A percentile compares a stretch with the other conserved stretches of the same genome.
Evolutionary conservation across 2,888 invertebrate genomes (phyloP).

Genomic region (Lepidocyrtoides sp.): DNA sequence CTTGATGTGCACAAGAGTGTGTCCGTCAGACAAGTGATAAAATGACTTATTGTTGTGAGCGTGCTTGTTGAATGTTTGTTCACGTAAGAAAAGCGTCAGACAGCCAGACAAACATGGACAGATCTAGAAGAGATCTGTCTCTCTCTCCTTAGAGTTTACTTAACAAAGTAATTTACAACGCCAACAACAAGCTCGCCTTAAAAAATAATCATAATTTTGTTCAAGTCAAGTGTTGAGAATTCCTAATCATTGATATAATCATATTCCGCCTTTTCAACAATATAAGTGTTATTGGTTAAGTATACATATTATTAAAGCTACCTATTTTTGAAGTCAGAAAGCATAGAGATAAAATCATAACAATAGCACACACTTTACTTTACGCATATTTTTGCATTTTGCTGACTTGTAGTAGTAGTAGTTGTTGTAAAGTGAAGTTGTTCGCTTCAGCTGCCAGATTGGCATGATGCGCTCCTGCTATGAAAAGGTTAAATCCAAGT

Average conservation of each 20-base stretch:
- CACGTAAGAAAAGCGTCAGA: constrained; percentile 17
- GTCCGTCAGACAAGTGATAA: constrained; percentile 60
- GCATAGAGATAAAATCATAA: not conserved
- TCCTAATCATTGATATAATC: constrained; percentile 34
- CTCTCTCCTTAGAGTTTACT: constrained; percentile 30
- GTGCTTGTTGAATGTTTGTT: constrained; percentile 20
- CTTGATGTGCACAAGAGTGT: constrained; percentile 71
- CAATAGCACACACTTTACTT: not conserved
- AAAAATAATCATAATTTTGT: constrained; percentile 4
- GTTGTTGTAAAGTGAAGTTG: not conserved
- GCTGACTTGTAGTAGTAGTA: constrained; percentile 19
- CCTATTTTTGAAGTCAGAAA: constrained; percentile 31
- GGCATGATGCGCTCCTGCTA: constrained; percentile 77
- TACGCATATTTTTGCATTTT: constrained; percentile 37
- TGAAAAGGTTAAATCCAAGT: constrained; percentile 81
- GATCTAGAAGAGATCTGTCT: constrained; percentile 11
- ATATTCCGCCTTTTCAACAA: constrained; percentile 48
- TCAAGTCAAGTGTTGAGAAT: constrained; percentile 41
- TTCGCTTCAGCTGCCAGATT: not conserved
- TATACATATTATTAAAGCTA: constrained; percentile 6
- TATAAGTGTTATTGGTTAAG: constrained; percentile 15
- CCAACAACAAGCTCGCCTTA: constrained; percentile 33
- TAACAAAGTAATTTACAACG: constrained; percentile 48
- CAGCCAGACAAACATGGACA: not conserved
- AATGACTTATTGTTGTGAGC: constrained; percentile 48